phyloP scores from a whole-genome alignment of 1,140 invertebrate species.

The Zaprionus gabonicus region DNA sequence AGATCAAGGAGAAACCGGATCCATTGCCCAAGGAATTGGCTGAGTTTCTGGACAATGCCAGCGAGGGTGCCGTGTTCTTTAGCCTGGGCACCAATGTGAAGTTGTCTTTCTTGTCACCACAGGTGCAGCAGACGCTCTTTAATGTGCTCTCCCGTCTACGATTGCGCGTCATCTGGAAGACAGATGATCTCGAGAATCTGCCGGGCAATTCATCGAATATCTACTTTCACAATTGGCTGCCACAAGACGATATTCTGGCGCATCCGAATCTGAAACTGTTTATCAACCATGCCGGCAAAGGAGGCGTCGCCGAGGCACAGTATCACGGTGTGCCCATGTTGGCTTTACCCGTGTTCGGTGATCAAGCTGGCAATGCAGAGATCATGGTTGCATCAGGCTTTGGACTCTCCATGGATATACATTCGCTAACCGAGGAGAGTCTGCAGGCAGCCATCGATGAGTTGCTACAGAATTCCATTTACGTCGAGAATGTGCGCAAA shows the following conservation, averaged over 20 bases:
- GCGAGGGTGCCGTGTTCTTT: constrained; percentile 86
- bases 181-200: constrained; percentile 63
- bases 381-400: constrained; percentile 26
- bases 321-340: constrained; percentile 85
- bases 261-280: constrained; percentile 85
- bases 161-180: constrained; percentile 85
- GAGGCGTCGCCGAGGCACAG: constrained; percentile 85
- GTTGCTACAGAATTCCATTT: constrained; percentile 51
- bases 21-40: constrained; percentile 68
- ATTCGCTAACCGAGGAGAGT: constrained; percentile 3
- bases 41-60: constrained; percentile 83
- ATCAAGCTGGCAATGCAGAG: constrained; percentile 57
- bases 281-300: constrained; percentile 85
- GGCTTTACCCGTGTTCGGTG: constrained; percentile 83
- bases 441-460: constrained; percentile 42
- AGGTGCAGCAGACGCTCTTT: constrained; percentile 79
- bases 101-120: constrained; percentile 71
- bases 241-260: constrained; percentile 85
- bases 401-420: constrained; percentile 63
- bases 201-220: constrained; percentile 85
- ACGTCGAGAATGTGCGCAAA: constrained; percentile 28
- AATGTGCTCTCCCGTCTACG: constrained; percentile 84
- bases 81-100: constrained; percentile 86
- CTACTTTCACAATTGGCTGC: constrained; percentile 86
- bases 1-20: constrained; percentile 66